Evolutionary conservation across 30 jellyfish, hydroid and myxozoan species (phyloP), one percentile per base, ranked within the genome.

Genomic region (Nemopilema nomurai): DNA sequence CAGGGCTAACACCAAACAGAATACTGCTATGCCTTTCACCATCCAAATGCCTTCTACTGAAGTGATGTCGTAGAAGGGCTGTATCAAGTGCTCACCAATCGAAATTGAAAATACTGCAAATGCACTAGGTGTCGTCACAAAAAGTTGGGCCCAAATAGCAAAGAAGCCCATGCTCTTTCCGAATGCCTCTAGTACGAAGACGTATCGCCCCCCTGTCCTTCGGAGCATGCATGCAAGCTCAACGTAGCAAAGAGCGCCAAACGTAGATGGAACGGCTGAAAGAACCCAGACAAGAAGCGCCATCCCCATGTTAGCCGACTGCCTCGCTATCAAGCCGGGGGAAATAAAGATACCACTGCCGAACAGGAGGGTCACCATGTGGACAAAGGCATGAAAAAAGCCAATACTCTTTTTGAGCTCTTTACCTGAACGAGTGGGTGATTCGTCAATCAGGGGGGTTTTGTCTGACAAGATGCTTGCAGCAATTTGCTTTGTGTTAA

Each of bases 341-440:
- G 88, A 53, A 18, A 78, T n/a, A 20, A 53, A 78, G 19, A 78
- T 3, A n/a, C 88, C 88, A n/a, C 32, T 17, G 16, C 88, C 88
- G 18, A 75, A 13, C 7, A 75, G 22, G 8, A 75, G 18, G 16
- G 74, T 74, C 16, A 75, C 53, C 18, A 78, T 18, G 19, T 18
- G 30, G 20, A 29, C 33, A 28, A 78, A 78, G 4, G 67, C 88
- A 27, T 78, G 88, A 9, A 26, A 13, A 67, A 20, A 65, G 31
- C 79, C 79, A 57, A 78, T 25, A 4, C 49, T 78, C 33, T 51
- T 57, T 16, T 62, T 51, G 8, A 78, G 64, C 26, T 78, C 16
- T 51, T 17, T 24, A 16, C 85, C 85, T n/a, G n/a, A n/a, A n/a
- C n/a, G n/a, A n/a, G n/a, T n/a, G n/a, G n/a, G n/a, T n/a, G n/a